phyloP scores from a whole-genome alignment of 2,888 invertebrate species.

The Nycteola revayana region DNA sequence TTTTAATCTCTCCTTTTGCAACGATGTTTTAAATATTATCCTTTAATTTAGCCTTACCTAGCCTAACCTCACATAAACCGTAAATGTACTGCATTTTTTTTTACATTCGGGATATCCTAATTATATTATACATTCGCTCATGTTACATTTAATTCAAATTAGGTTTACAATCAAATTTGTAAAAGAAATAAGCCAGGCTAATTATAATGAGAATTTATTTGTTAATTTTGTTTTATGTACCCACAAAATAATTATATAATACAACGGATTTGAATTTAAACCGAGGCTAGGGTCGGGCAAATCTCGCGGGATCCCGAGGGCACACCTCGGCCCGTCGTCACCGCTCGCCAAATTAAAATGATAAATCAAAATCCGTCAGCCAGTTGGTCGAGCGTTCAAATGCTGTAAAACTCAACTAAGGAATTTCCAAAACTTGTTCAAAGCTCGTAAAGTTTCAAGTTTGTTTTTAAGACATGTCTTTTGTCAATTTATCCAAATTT shows the following conservation, averaged over 20 bases:
- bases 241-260: constrained; percentile 61
- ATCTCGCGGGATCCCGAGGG: constrained; percentile 51
- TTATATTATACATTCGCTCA: no score
- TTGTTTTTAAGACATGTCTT: constrained; percentile 16
- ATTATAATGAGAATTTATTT: constrained; percentile 31
- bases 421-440: constrained; percentile 36
- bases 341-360: constrained; percentile 75
- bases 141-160: no score
- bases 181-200: no score
- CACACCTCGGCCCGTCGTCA: constrained; percentile 62
- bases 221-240: constrained; percentile 46
- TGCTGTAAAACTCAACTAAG: constrained; percentile 36
- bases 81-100: no score
- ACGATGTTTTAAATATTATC: no score
- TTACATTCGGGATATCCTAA: no score
- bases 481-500: neutral
- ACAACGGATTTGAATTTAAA: constrained; percentile 64
- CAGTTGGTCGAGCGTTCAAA: constrained; percentile 41
- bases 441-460: constrained; percentile 35
- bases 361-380: constrained; percentile 76
- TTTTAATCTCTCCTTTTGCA: no score
- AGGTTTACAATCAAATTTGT: no score
- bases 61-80: no score
- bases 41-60: no score
- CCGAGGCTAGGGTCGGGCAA: constrained; percentile 51